phyloP scores from a whole-genome alignment of 2,888 invertebrate genomes.

The Drosophila testacea region DNA sequence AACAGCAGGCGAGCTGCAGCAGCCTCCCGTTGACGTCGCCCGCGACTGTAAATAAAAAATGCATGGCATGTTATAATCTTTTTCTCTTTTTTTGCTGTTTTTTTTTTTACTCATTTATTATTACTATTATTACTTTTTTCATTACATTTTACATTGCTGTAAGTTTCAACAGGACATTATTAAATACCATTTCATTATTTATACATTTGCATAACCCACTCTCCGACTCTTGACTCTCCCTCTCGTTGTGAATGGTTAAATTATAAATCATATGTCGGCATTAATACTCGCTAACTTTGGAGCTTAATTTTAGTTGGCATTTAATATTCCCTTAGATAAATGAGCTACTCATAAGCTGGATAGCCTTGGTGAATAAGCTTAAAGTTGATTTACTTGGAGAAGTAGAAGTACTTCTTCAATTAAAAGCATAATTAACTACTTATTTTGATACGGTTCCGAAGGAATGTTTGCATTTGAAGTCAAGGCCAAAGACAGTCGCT shows the following conservation, averaged over 20 bases:
- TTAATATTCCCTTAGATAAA: constrained; percentile 16
- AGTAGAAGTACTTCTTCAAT: constrained; percentile 3
- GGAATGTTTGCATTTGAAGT: constrained; percentile 4
- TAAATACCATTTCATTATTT: constrained; percentile 70
- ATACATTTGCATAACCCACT: constrained; percentile 50
- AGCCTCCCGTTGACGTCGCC: constrained; percentile 25
- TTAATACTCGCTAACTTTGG: constrained; percentile 47
- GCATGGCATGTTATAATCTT: constrained; percentile 42
- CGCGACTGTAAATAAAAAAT: constrained; percentile 50
- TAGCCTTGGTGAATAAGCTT: constrained; percentile 11
- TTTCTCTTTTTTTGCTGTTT: background rate
- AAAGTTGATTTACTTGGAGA: background rate
- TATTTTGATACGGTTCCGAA: background rate
- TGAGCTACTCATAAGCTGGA: background rate
- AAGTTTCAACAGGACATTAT: constrained; percentile 57
- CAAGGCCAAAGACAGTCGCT: constrained; percentile 20
- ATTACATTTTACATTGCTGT: constrained; percentile 12
- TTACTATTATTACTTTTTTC: constrained; percentile 36
- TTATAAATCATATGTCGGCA: constrained; percentile 43
- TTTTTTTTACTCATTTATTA: constrained; percentile 47
- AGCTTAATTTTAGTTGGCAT: constrained; percentile 22
- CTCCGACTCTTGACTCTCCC: background rate
- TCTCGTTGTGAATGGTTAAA: constrained; percentile 10
- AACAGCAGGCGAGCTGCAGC: constrained; percentile 40
- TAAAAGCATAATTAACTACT: constrained; percentile 3